Evolutionary conservation across 1,140 invertebrate genomes (phyloP), one percentile per base, ranked within the genome.

Genomic region (Drosophila punjabiensis): DNA sequence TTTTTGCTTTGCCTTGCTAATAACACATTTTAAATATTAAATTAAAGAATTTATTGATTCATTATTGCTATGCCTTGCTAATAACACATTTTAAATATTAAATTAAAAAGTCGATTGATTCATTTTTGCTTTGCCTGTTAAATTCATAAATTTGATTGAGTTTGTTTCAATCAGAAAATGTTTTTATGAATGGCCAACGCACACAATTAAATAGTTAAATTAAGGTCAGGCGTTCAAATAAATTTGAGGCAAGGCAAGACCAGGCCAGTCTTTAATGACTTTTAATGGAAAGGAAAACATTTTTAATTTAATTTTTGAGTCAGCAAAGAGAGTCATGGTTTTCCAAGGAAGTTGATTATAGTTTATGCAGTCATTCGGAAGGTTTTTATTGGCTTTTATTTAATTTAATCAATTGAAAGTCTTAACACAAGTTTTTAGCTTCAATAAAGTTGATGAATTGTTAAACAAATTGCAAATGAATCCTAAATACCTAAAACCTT

Each of bases 211-310:
- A 24, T 56, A 56, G 53, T 56, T 56, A 5, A 56, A 56, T 56
- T 56, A 56, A 37, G 53, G 53, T 56, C 53, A 56, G 53, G 53
- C 53, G 53, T 20, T 56, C 53, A 56, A 56, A 56, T 56, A 56
- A 56, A 56, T 56, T 56, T 24, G 37, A 24, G 35, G 35, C 20
- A 24, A 56, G 47, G 20, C 47, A 48, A 24, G 33, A 10, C 53
- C 35, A 24, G 14, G 33, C 8, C 2, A 37, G 20, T 20, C 35
- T 58, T 58, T 58, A 58, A 58, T 58, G 9, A 58, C 14, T 58
- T 39, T 58, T n/a, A 58, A 58, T 58, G 35, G 55, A 6, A 58
- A 58, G 35, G 55, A 58, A 58, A 56, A 58, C 35, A 58, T 58
- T 58, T n/a, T 37, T 39, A 20, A 58, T 39, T 39, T n/a, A 16